Evolutionary conservation across 2,888 invertebrate genomes (phyloP).

Genomic region (Mythimna loreyi): DNA sequence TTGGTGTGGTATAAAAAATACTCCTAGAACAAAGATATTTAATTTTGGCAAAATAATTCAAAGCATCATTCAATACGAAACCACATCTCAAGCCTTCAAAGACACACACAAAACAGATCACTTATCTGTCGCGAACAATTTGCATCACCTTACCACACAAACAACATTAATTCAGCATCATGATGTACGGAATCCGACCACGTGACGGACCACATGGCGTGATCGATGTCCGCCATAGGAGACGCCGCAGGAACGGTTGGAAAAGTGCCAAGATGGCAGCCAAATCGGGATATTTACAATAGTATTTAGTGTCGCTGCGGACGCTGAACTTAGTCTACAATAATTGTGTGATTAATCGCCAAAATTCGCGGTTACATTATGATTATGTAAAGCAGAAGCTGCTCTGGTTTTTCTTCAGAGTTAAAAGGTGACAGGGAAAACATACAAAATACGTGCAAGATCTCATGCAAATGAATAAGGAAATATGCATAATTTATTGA

Average conservation of each 20-base stretch:
- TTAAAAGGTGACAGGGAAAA: neutral
- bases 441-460: neutral
- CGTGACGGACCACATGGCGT: conserved; percentile 76
- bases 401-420: conserved; percentile 1
- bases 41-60: neutral
- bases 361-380: conserved; percentile 27
- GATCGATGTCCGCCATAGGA: conserved; percentile 73
- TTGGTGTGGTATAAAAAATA: neutral
- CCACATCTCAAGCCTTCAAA: conserved; percentile 7
- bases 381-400: neutral
- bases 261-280: conserved; percentile 74
- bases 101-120: conserved; percentile 4
- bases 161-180: conserved; percentile 49
- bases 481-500: conserved; percentile 20
- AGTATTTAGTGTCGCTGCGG: conserved; percentile 65
- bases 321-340: conserved; percentile 69
- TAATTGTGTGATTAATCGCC: conserved; percentile 38
- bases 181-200: conserved; percentile 55
- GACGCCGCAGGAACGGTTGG: conserved; percentile 76
- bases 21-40: neutral
- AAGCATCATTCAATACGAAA: neutral
- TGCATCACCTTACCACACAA: conserved; percentile 30
- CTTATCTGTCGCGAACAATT: conserved; percentile 24
- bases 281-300: conserved; percentile 82
- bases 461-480: conserved; percentile 16